These are phyloP conservation scores for Limnothrissa miodon DNA, from an alignment of 2,113 vertebrate species.

Conservation along the genomic window DNA sequence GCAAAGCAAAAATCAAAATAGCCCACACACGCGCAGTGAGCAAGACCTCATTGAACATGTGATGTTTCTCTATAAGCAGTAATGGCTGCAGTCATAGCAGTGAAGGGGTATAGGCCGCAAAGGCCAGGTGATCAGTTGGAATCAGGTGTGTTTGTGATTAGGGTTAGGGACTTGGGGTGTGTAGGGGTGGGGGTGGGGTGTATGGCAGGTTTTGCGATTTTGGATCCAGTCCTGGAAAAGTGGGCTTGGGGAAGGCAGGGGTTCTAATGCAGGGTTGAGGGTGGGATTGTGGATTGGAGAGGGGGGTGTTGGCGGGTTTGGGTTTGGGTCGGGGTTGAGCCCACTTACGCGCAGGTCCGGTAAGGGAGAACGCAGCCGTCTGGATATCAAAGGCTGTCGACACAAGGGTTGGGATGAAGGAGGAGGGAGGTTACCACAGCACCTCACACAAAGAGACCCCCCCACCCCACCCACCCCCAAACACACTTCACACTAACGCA, in stretches of 20 bases:
- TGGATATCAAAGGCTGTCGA: constrained; percentile 44
- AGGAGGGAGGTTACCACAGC: background rate
- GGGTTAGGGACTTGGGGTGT: background rate
- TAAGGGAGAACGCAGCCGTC: constrained; percentile 46
- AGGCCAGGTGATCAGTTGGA: background rate
- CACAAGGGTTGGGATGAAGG: constrained; percentile 19
- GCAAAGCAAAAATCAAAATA: background rate
- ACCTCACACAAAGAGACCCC: background rate
- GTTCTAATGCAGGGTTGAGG: background rate
- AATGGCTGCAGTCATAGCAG: constrained; percentile 15
- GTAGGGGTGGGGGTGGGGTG: too few relatives aligned
- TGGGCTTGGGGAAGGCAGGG: background rate
- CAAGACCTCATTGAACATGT: constrained; percentile 16
- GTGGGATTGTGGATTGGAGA: background rate
- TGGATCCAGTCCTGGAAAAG: background rate
- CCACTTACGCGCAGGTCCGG: constrained; percentile 38
- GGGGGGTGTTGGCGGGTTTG: too few relatives aligned
- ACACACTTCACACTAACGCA: background rate
- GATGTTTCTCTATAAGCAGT: constrained; percentile 16
- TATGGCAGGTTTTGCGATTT: constrained; percentile 15
- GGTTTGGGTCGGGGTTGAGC: background rate
- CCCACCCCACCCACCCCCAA: background rate
- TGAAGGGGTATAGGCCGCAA: background rate
- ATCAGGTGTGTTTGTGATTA: background rate
- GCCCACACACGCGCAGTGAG: background rate